Percentiles rank a stretch among this genome's conserved stretches.
Conservation (phyloP, 1,140 invertebrate genomes). For the Neelides sp. region DNA sequence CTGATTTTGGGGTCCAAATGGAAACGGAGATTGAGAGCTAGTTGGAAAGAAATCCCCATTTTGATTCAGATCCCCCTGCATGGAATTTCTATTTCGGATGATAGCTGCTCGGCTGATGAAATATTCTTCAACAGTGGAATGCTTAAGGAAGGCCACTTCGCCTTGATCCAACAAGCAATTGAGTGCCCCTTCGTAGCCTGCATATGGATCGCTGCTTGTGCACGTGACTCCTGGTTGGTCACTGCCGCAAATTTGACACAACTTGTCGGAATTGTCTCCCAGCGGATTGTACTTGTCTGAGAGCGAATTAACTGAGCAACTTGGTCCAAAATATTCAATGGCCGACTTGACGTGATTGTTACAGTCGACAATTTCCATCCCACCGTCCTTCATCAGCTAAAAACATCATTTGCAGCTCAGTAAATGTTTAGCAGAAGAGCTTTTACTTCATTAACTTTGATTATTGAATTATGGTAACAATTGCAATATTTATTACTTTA, state of each 20-base stretch:
- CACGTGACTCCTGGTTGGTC: constrained; percentile 62
- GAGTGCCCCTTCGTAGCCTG: constrained; percentile 80
- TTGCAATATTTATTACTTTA: constrained; percentile 42
- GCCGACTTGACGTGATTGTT: constrained; percentile 93
- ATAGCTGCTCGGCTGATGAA: constrained; percentile 5
- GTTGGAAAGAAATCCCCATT: too few relatives aligned
- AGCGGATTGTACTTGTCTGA: constrained; percentile 88
- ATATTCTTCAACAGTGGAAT: constrained; percentile 61
- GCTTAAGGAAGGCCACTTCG: constrained; percentile 83
- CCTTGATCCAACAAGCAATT: constrained; percentile 71
- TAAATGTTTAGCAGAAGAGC: constrained; percentile 1
- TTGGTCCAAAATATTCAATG: constrained; percentile 73
- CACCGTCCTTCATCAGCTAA: constrained; percentile 65
- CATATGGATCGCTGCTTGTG: constrained; percentile 73
- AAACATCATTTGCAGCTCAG: constrained; percentile 20
- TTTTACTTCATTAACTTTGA: background rate
- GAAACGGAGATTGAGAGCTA: background rate
- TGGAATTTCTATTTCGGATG: background rate
- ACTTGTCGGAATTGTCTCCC: constrained; percentile 62
- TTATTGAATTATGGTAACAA: constrained; percentile 4
- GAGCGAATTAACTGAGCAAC: constrained; percentile 85
- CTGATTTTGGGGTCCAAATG: background rate
- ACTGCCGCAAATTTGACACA: constrained; percentile 76
- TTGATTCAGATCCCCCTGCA: background rate
- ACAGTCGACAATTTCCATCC: constrained; percentile 73